Conservation (phyloP, 2,888 invertebrate species). For the Cremastobaeus sp. region DNA sequence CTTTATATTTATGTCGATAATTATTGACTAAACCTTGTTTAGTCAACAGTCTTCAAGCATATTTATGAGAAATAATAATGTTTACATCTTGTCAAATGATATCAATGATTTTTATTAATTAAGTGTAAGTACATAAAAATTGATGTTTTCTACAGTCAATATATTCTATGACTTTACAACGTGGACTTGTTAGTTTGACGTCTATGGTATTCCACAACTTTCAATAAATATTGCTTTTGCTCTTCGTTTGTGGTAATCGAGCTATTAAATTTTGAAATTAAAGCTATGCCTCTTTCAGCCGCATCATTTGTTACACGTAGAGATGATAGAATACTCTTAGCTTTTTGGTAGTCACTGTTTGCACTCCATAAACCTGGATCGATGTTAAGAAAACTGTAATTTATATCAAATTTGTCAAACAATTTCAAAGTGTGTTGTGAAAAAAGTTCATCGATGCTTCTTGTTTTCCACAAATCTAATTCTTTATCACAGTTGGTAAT, state of each 20-base stretch:
- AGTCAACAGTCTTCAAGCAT: no score
- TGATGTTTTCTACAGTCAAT: no score
- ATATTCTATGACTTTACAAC: no score
- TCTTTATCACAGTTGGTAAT: constrained; percentile 1
- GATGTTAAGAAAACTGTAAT: constrained; percentile 1
- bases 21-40: no score
- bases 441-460: constrained; percentile 8
- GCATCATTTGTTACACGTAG: constrained; percentile 10
- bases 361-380: constrained; percentile 18
- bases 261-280: constrained; percentile 8
- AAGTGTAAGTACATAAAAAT: no score
- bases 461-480: constrained; percentile 12
- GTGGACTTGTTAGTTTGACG: no score
- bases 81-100: no score
- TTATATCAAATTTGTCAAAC: constrained; percentile 5
- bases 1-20: no score
- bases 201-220: not conserved
- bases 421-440: constrained; percentile 10
- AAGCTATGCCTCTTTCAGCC: constrained; percentile 14
- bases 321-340: not conserved
- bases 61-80: no score
- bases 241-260: constrained; percentile 14
- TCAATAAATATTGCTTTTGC: constrained; percentile 20
- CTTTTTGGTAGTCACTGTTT: not conserved
- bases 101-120: no score